Base-by-base conservation (phyloP, 2,797 vertebrate genomes). In the Chlorospingus semifuscus region DNA sequence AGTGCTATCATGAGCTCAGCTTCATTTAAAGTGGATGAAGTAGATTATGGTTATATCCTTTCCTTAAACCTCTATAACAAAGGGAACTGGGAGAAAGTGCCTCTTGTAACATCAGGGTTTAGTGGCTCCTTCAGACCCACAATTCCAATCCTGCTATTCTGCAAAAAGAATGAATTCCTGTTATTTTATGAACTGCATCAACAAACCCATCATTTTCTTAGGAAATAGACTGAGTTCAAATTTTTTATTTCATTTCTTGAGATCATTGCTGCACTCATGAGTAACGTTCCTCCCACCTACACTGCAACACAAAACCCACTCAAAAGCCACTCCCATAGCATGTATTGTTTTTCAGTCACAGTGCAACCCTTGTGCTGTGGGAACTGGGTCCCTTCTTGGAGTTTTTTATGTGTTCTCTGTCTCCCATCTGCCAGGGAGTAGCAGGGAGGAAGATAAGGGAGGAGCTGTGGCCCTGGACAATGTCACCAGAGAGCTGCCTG, bases 371-470 rank as follows among this genome's bases (percentile, higher is more conserved):
- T 41, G 8, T 79, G 18, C 42, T 90, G 12, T 64, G 37, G 12
- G 27, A 82, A 19, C 15, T 12, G 36, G 9, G 20, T 16, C 6
- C 14, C 14, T 81, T 74, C 44, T 32, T 66, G 29, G 27, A 83
- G 17, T 12, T 70, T 69, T 21, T 87, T 8, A 15, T 0, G 0
- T 34, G 7, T 49, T 56, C 15, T 63, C n/a, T 77, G 17, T 44
- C 23, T 84, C 34, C 20, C 2, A 1, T 36, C n/a, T 76, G 29
- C 22, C 13, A 3, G 1, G 5, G 4, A 12, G 21, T 6, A 47
- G 32, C 3, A 53, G 26, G 11, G 8, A 83, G 19, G 37, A 83
- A 63, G 41, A 37, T 9, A 72, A 59, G 56, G 27, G 7, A 70
- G n/a, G 24, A 46, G 20, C 29, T 49, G 12, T 21, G 24, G 16